Evolutionary conservation across 2,113 vertebrate genomes (phyloP), one percentile per base, ranked within the genome.

Genomic region (Gambusia holbrooki): DNA sequence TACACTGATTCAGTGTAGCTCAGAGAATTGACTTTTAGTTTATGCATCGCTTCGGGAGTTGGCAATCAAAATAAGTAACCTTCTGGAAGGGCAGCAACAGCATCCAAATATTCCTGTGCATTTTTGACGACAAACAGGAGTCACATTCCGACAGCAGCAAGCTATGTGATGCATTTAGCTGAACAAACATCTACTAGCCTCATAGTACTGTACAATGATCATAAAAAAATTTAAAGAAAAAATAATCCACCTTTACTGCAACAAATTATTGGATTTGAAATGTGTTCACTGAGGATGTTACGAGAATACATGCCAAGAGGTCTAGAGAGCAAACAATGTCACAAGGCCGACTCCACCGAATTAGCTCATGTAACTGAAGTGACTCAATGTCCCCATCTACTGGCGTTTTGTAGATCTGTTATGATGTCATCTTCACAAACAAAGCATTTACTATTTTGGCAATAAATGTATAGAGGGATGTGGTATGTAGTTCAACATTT

Each of bases 321-420:
- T 61, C 19, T 11, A 42, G 30, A 66, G 60, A 72, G 63, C 30
- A 54, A 54, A 54, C 51, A 6, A 2, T 54, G 51, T 25, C 51
- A 54, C 6, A 17, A 5, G 42, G 42, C 42, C 17, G 5, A 48
- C 45, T 48, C 51, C n/a, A 58, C 22, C 25, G 8, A 58, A 58
- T 58, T 10, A 25, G 22, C 25, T n/a, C 22, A n/a, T n/a, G 7
- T 10, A n/a, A 10, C 6, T 58, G 51, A 67, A 58, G 4, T 22
- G 27, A 76, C 87, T 90, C 86, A 83, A 80, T 61, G 76, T 65
- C 62, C 74, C 91, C 90, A 83, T 80, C 90, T 92, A 75, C 78
- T 92, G 92, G 90, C 69, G 30, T 61, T 10, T 68, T 3, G 25
- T 6, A 69, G 69, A 5, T 62, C 77, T 87, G 80, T 75, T 30